Percentiles rank a stretch among this genome's conserved stretches.
phyloP scores from a whole-genome alignment of 2,888 invertebrate genomes.

The Mesorhabditis spiculigera region DNA sequence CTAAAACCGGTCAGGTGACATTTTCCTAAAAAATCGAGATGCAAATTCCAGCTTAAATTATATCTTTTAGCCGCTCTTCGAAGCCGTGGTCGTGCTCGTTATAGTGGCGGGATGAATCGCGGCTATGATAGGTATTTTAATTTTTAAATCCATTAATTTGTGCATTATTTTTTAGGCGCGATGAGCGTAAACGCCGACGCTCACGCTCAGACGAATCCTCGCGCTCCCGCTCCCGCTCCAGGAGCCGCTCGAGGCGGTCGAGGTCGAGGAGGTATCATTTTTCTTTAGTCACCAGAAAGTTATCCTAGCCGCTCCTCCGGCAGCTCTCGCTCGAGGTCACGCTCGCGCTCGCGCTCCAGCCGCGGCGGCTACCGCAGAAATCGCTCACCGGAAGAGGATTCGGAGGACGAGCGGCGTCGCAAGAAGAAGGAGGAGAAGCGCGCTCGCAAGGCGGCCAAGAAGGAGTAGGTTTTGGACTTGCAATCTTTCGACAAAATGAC shows the following conservation, averaged over 20 bases:
- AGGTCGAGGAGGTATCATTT: slow-evolving; percentile 5
- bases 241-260: slow-evolving; percentile 13
- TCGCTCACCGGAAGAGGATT: slow-evolving; percentile 2
- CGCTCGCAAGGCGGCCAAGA: slow-evolving; percentile 9
- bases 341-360: not conserved
- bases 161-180: not conserved
- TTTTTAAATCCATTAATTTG: not conserved
- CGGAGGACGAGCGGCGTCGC: not conserved
- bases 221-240: slow-evolving; percentile 14
- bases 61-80: not conserved
- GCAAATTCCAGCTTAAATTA: not conserved
- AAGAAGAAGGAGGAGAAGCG: not conserved
- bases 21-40: not conserved
- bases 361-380: not conserved
- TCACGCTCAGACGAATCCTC: not conserved
- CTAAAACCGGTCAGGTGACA: not conserved
- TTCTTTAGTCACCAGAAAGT: not conserved
- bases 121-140: not conserved
- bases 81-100: slow-evolving; percentile 10
- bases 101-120: not conserved
- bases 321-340: slow-evolving; percentile 8
- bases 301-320: slow-evolving; percentile 1
- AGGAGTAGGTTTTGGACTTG: slow-evolving; percentile 11
- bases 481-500: slow-evolving; percentile 2
- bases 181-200: not conserved